Conservation (phyloP, 2,797 vertebrate species). For the Anas flavirostris region DNA sequence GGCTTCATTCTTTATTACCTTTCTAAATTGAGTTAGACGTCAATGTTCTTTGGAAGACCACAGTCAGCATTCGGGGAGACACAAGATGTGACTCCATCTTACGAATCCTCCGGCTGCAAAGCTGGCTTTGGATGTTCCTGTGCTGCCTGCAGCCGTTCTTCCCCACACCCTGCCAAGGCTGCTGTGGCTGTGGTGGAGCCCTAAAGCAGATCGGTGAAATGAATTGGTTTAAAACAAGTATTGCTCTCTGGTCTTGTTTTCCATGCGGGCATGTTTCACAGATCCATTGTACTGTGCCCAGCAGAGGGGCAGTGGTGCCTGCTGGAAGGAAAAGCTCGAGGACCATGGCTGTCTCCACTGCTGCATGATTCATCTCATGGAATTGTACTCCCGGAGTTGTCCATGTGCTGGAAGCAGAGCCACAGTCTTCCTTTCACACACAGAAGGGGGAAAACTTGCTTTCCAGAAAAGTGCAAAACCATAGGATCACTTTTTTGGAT, state of each 20-base stretch:
- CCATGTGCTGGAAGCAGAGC: not conserved
- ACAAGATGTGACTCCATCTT: fast-evolving
- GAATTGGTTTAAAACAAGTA: not conserved
- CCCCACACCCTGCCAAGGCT: not conserved
- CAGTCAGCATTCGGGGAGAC: not conserved
- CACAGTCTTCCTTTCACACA: not conserved
- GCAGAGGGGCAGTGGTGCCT: not conserved
- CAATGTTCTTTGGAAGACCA: not conserved
- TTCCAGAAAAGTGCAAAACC: not conserved
- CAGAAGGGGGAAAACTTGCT: not conserved
- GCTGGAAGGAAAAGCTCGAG: not conserved
- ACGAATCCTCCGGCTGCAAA: fast-evolving
- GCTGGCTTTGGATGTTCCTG: not conserved
- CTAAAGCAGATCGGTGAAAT: not conserved
- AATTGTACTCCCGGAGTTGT: not conserved
- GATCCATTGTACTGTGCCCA: not conserved
- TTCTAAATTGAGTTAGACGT: slow-evolving; percentile 43
- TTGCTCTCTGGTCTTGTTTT: not conserved
- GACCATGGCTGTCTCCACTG: not conserved
- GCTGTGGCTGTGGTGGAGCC: not conserved
- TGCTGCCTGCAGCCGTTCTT: fast-evolving
- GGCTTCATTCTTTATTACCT: slow-evolving; percentile 29
- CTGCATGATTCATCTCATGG: not conserved
- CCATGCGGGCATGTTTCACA: not conserved
- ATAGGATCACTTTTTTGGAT: not conserved